A percentile compares a stretch with the other conserved stretches of the same genome.
Evolutionary conservation across 2,113 vertebrate species (phyloP).

Genomic region (Corythoichthys haematopterus): DNA sequence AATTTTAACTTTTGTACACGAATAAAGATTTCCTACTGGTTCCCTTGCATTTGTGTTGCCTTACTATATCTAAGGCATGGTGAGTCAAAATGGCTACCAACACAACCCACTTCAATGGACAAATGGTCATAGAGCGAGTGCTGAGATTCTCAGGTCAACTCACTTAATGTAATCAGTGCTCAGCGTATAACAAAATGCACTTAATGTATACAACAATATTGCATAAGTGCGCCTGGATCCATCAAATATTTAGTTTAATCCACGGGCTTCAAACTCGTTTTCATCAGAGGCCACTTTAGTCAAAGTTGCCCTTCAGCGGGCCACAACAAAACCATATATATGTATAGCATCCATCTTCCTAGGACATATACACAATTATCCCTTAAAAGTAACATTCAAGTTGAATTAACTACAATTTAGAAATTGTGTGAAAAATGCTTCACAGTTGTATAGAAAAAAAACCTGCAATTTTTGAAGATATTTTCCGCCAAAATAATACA

Average conservation of each 20-base stretch:
- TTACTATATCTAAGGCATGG: constrained; percentile 52
- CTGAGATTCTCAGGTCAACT: constrained; percentile 48
- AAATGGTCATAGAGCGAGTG: constrained; percentile 35
- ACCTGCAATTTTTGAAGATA: too few species aligned
- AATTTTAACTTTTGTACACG: constrained; percentile 58
- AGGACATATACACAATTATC: too few species aligned
- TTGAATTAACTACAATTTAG: neutral
- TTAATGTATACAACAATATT: constrained; percentile 33
- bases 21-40: constrained; percentile 44
- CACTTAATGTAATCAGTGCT: constrained; percentile 44
- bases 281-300: too few species aligned
- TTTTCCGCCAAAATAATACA: too few species aligned
- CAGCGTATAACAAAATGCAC: constrained; percentile 20
- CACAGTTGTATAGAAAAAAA: too few species aligned
- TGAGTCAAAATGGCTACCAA: constrained; percentile 33
- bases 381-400: neutral
- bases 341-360: too few species aligned
- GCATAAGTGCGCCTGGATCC: constrained; percentile 26
- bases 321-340: too few species aligned
- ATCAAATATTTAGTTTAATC: neutral
- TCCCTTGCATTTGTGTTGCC: constrained; percentile 47
- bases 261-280: neutral
- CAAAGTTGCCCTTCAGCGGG: too few species aligned
- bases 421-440: too few species aligned
- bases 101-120: constrained; percentile 24